Evolutionary conservation across 2,797 vertebrate genomes (phyloP), one percentile per base, ranked within the genome.

Genomic region (Buceros bicornis): DNA sequence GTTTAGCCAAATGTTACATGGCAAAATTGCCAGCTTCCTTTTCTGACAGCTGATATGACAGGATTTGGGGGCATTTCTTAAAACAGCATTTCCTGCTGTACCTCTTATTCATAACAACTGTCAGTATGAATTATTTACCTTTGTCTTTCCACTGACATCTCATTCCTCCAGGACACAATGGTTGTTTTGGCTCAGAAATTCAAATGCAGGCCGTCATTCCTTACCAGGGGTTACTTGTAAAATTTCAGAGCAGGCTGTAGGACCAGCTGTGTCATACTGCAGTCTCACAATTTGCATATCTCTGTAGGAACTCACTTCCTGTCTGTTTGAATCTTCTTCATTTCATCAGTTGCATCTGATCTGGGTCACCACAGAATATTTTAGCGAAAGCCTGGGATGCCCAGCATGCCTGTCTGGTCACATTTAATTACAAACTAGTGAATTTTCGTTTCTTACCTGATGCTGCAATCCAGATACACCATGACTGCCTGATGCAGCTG

Each of bases 311-410:
- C 51, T 93, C 74, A 17, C 47, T 95, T 4, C 3, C 53, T 79
- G 94, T 93, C 94, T 95, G 16, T 71, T 95, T 95, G 28, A 84
- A 95, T 95, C 60, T 84, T 82, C 73, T 62, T 96, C 76, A 82
- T 56, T 83, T 37, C 24, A 29, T 71, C 81, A 91, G 64, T n/a
- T 92, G 64, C 83, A 86, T 95, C 83, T 91, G 87, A 96, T 93
- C 83, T 87, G 78, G 66, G 69, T 95, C 82, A 90, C 56, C 45
- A 80, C n/a, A 8, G 25, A 65, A 42, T 16, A 65, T 53, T 94
- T 64, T 86, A 72, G 82, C 89, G 85, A 78, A 86, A 79, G 60
- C 56, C 64, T 72, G 67, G 80, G 53, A 88, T 18, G 16, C 26
- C n/a, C 56, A 67, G 62, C 77, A 37, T 58, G 60, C 82, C 77